phyloP scores from a whole-genome alignment of 2,797 vertebrate species.

The Melanotaenia parkinsoni region DNA sequence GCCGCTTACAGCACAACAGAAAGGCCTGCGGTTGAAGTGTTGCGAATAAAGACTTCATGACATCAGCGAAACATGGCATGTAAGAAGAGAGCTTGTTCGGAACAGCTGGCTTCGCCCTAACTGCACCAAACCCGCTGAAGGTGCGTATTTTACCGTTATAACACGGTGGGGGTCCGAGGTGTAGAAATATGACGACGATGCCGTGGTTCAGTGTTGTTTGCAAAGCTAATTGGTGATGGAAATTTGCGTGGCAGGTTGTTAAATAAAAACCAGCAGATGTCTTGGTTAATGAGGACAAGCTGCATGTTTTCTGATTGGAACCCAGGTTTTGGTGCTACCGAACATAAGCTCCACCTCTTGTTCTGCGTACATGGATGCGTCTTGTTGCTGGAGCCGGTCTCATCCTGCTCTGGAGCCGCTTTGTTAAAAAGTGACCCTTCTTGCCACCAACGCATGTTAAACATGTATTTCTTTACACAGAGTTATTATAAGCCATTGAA shows the following conservation, averaged over 20 bases:
- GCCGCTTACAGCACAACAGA: constrained; percentile 65
- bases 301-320: background rate
- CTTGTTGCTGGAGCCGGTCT: constrained; percentile 63
- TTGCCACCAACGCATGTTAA: constrained; percentile 7
- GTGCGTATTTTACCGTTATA: constrained; percentile 57
- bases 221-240: background rate
- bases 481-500: no score
- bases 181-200: background rate
- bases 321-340: constrained; percentile 34
- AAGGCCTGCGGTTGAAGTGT: constrained; percentile 52
- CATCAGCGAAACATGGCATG: constrained; percentile 48
- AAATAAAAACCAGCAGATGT: background rate
- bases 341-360: constrained; percentile 43
- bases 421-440: constrained; percentile 52
- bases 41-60: constrained; percentile 47
- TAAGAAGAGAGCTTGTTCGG: constrained; percentile 36
- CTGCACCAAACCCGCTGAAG: constrained; percentile 61
- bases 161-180: background rate
- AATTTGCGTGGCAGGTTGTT: background rate
- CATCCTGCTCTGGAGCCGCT: constrained; percentile 60
- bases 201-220: background rate
- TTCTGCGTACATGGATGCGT: constrained; percentile 51
- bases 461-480: background rate
- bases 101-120: constrained; percentile 45
- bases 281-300: background rate